Base-by-base conservation (phyloP, 2,113 vertebrate species). In the Zosterops lateralis region DNA sequence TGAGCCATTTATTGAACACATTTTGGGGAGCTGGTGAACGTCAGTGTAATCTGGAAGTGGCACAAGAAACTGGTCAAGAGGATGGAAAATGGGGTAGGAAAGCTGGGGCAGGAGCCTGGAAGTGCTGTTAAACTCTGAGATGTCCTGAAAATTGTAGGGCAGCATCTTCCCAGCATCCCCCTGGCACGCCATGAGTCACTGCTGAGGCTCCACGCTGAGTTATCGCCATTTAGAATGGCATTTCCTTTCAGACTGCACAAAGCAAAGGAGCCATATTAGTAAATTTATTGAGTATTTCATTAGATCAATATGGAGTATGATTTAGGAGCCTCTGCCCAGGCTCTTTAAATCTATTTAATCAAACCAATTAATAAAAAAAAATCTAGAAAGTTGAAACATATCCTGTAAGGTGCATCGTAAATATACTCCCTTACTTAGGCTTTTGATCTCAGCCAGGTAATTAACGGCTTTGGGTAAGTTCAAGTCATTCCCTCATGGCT, bases 261-360 rank as follows among this genome's bases (percentile, higher is more conserved):
- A 98, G 97, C 96, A 97, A 97, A 98, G 97, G 96, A 97, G 95
- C 96, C 96, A 94, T 97, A 97, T 98, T 98, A 97, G 98, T 96
- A 98, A 98, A 98, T 98, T 98, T 98, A 98, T 98, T 97, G 98
- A 98, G 97, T 98, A 98, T 98, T 98, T 98, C 97, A 98, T 98
- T 98, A 98, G 98, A 98, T 98, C 98, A 98, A 98, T 98, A 98
- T 84, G 94, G 96, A 96, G 97, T 96, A 98, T 98, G 98, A 98
- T 98, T 98, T 98, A 98, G 97, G 96, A 96, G 96, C 84, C 94
- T 97, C 96, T 98, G 94, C 97, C 84, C 71, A 67, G 96, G 97
- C 97, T 97, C 98, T 98, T 98, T 98, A 98, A 98, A 98, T 98
- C 97, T 98, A 98, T 97, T 98, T 98, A 98, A 98, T 98, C 98